A percentile compares a stretch with the other conserved stretches of the same genome.
phyloP scores from a whole-genome alignment of 1,140 invertebrate species.

The Drosophila neocordata region DNA sequence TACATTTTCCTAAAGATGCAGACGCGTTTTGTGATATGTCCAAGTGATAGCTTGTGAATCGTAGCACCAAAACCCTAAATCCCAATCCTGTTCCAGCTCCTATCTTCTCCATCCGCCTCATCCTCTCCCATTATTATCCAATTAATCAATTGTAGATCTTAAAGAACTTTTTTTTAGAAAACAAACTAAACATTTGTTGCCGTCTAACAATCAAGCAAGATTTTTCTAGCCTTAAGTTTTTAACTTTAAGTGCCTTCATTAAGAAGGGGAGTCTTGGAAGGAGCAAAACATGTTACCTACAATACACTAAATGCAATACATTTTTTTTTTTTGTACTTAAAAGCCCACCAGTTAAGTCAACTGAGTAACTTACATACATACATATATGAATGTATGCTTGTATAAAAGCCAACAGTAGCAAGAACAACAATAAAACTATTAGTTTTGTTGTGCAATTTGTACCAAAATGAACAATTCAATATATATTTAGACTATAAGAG shows the following conservation, averaged over 20 bases:
- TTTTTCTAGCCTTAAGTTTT: slow-evolving; percentile 35
- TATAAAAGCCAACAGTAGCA: not conserved
- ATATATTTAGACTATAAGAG: slow-evolving; percentile 34
- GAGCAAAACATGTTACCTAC: slow-evolving; percentile 34
- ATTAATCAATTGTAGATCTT: slow-evolving; percentile 26
- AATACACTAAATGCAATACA: slow-evolving; percentile 31
- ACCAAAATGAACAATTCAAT: slow-evolving; percentile 56
- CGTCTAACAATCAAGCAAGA: slow-evolving; percentile 53
- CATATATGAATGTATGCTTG: slow-evolving; percentile 20
- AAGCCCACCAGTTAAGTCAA: slow-evolving; percentile 46
- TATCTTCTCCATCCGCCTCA: no score
- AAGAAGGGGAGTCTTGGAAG: slow-evolving; percentile 17
- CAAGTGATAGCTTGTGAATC: slow-evolving; percentile 63
- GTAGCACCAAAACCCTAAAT: slow-evolving; percentile 53
- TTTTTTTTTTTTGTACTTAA: slow-evolving; percentile 50
- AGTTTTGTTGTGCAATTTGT: slow-evolving; percentile 58
- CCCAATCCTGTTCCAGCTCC: not conserved
- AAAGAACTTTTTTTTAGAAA: slow-evolving; percentile 35
- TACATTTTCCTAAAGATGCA: not conserved
- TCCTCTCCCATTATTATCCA: not conserved
- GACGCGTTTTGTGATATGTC: slow-evolving; percentile 55
- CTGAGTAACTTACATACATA: slow-evolving; percentile 35
- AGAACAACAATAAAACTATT: slow-evolving; percentile 3
- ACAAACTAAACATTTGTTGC: slow-evolving; percentile 37
- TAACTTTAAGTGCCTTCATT: slow-evolving; percentile 51